Base-by-base conservation (phyloP, 2,797 vertebrate genomes). In the Scolopax bukidnonensis region DNA sequence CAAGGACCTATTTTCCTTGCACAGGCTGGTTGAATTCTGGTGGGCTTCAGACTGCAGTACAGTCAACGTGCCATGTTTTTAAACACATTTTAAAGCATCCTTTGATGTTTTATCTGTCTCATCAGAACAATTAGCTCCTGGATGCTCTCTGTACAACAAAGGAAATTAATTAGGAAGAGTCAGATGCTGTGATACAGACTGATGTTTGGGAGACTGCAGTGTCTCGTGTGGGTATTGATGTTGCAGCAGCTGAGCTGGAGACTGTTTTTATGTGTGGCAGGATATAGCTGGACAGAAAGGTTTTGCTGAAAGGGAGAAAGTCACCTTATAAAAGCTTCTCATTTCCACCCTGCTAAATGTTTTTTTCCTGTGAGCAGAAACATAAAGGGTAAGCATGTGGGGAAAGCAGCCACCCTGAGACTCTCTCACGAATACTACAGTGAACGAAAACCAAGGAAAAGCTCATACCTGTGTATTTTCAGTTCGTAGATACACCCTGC, bases 161-260 rank as follows among this genome's bases (percentile, higher is more conserved):
- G 86, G 91, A 95, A 97, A 97, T 92, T 96, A 98, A 97, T 97
- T 97, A 96, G 82, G 32, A 94, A 92, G 92, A 96, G 70, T 88
- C 78, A 92, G 84, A 89, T 86, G 94, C 95, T 79, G 74, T 33
- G 85, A 95, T 92, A 73, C n/a, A 87, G 59, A 92, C 50, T 3
- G 0, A 67, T 75, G 64, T 93, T 88, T 70, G 43, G 77, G 84
- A 97, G 95, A 74, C 23, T 77, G 50, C 45, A 45, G 21, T 10
- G 50, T 95, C 79, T 95, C 40, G 0, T 6, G 47, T 24, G 47
- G 38, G 47, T 95, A 94, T 81, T 94, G 71, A 45, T 82, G 51
- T 17, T 74, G 54, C 63, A 93, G 68, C 47, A 90, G 65, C 81
- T 86, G 76, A 93, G 27, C 40, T 85, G 50, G 54, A 93, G 75